Percentiles rank a stretch among this genome's conserved stretches.
Evolutionary conservation across 2,113 vertebrate species (phyloP).

Genomic region (Salvelinus fontinalis): DNA sequence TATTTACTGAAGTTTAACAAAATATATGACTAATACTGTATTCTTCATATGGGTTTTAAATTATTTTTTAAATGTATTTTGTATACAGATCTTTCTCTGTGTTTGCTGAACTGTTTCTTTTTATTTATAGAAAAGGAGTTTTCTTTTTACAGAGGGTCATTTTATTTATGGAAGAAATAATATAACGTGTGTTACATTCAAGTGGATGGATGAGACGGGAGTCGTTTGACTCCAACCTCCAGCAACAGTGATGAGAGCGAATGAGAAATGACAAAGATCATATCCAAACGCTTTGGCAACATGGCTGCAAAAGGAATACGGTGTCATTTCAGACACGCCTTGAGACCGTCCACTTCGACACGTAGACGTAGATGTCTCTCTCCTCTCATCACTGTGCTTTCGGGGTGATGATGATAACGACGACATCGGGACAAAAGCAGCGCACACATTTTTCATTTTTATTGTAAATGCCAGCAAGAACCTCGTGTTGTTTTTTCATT

Average conservation of each 20-base stretch:
- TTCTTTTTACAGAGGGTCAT: slow-evolving; percentile 47
- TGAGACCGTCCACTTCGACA: background rate
- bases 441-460: slow-evolving; percentile 31
- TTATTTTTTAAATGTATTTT: slow-evolving; percentile 74
- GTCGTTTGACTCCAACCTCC: background rate
- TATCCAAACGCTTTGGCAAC: background rate
- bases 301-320: background rate
- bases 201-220: slow-evolving; percentile 14
- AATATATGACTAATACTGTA: slow-evolving; percentile 69
- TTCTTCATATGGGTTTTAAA: slow-evolving; percentile 65
- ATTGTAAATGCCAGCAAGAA: slow-evolving; percentile 76
- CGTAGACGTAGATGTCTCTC: too few species aligned
- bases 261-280: background rate
- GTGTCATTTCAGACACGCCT: background rate
- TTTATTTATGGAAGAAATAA: slow-evolving; percentile 73
- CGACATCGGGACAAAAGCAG: slow-evolving; percentile 18
- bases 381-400: slow-evolving; percentile 14
- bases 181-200: slow-evolving; percentile 40
- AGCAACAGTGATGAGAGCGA: background rate
- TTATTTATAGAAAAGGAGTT: slow-evolving; percentile 66
- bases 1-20: slow-evolving; percentile 54
- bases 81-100: slow-evolving; percentile 66
- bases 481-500: slow-evolving; percentile 72
- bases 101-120: slow-evolving; percentile 61
- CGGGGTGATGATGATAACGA: background rate